Percentiles rank a stretch among this genome's conserved stretches.
Conservation (phyloP, 2,797 vertebrate species). For the Alosa sapidissima region DNA sequence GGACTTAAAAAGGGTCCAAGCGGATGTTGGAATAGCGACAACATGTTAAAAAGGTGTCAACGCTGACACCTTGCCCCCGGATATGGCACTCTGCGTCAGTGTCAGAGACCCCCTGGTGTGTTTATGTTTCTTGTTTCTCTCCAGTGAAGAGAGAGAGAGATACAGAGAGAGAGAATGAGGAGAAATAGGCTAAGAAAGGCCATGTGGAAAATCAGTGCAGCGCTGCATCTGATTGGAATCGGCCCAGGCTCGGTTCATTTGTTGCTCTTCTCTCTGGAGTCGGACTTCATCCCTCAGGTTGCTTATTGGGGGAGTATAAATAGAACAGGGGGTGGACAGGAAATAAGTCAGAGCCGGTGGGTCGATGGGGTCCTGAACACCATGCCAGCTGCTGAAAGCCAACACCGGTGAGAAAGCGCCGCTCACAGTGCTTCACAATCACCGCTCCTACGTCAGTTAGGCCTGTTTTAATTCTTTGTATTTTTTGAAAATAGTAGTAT, state of each 20-base stretch:
- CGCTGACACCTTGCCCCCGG: background rate
- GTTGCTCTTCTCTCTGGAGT: background rate
- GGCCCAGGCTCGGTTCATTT: background rate
- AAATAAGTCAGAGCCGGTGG: slow-evolving; percentile 31
- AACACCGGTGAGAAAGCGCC: slow-evolving; percentile 37
- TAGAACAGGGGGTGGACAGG: slow-evolving; percentile 15
- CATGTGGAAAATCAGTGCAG: background rate
- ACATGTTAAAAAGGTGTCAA: slow-evolving; percentile 9
- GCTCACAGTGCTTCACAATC: background rate
- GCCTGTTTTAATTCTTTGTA: background rate
- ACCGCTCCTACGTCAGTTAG: background rate
- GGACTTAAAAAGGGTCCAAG: background rate
- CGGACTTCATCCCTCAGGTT: background rate
- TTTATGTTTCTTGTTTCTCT: background rate
- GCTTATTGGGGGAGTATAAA: slow-evolving; percentile 6
- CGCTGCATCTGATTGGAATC: background rate
- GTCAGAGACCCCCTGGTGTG: background rate
- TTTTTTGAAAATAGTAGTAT: background rate
- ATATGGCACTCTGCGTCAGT: slow-evolving; percentile 4
- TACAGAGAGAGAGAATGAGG: background rate
- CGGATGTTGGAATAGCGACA: background rate
- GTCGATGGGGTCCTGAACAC: background rate
- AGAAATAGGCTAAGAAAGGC: background rate
- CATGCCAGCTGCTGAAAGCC: slow-evolving; percentile 39
- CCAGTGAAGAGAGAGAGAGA: background rate